Evolutionary conservation across 2,113 vertebrate species (phyloP).

Genomic region (Triplophysa dalaica): DNA sequence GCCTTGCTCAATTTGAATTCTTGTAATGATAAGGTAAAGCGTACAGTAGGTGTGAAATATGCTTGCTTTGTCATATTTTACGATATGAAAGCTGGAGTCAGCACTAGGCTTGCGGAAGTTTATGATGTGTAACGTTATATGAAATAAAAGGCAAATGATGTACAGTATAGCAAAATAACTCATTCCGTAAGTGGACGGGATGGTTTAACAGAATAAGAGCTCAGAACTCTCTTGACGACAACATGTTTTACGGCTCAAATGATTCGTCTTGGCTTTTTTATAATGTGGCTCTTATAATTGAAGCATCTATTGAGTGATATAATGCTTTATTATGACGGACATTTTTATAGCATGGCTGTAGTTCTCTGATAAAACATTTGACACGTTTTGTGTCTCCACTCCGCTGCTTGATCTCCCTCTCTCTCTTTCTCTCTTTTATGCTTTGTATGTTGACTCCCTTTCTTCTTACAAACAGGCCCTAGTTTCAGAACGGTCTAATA

Average conservation of each 20-base stretch:
- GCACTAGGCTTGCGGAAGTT: constrained; percentile 13
- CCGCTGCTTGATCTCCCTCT: too few relatives aligned
- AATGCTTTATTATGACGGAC: too few relatives aligned
- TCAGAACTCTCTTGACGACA: not conserved
- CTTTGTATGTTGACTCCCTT: too few relatives aligned
- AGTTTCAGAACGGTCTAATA: too few relatives aligned
- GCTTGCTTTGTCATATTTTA: constrained; percentile 22
- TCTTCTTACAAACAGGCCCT: too few relatives aligned
- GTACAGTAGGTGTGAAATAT: constrained; percentile 29
- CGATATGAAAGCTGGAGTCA: constrained; percentile 6
- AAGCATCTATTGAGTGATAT: not conserved
- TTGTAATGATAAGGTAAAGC: constrained; percentile 21
- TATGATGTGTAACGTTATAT: constrained; percentile 41
- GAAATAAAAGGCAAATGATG: constrained; percentile 33
- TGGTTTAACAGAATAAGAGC: not conserved
- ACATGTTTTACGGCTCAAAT: not conserved
- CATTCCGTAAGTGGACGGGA: constrained; percentile 9
- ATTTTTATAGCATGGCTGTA: too few relatives aligned
- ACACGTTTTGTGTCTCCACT: too few relatives aligned
- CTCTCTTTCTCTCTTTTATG: too few relatives aligned
- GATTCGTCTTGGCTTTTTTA: not conserved
- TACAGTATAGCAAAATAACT: constrained; percentile 36
- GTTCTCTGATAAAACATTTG: too few relatives aligned
- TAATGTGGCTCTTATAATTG: not conserved
- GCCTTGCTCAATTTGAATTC: constrained; percentile 3